Evolutionary conservation across 2,797 vertebrate genomes (phyloP).

Genomic region (Carduelis carduelis): DNA sequence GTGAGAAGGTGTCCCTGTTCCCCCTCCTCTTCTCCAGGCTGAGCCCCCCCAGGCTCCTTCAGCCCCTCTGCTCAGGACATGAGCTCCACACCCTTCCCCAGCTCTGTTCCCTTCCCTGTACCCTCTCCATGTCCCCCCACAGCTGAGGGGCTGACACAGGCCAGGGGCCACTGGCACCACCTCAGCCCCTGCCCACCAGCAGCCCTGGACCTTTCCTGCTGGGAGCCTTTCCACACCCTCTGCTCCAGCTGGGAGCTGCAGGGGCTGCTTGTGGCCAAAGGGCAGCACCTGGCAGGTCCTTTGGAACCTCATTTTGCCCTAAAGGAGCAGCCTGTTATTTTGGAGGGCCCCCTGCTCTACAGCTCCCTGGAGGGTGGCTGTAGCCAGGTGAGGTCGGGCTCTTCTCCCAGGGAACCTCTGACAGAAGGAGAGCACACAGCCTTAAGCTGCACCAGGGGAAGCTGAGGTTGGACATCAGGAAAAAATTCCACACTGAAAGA

Average conservation of each 20-base stretch:
- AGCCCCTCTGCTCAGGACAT: fast-evolving
- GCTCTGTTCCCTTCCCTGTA: neutral
- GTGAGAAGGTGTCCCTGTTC: neutral
- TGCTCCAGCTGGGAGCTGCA: neutral
- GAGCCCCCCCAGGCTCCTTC: neutral
- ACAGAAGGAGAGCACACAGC: neutral
- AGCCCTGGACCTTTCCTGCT: fast-evolving
- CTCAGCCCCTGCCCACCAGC: fast-evolving
- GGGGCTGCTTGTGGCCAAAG: neutral
- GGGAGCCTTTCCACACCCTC: neutral
- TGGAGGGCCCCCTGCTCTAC: neutral
- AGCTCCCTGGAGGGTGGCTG: fast-evolving
- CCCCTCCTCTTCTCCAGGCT: neutral
- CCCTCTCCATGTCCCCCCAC: fast-evolving
- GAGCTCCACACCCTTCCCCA: neutral
- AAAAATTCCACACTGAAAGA: too few relatives aligned
- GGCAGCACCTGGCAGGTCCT: fast-evolving
- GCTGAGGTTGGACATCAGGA: neutral
- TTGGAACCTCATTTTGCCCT: neutral
- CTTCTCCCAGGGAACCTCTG: fast-evolving
- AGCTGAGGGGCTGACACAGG: fast-evolving
- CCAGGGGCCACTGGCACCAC: neutral
- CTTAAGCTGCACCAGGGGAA: neutral
- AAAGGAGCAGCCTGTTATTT: neutral
- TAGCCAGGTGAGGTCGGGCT: fast-evolving